Conservation (phyloP, 2,797 vertebrate genomes). For the Acanthopagrus latus region DNA sequence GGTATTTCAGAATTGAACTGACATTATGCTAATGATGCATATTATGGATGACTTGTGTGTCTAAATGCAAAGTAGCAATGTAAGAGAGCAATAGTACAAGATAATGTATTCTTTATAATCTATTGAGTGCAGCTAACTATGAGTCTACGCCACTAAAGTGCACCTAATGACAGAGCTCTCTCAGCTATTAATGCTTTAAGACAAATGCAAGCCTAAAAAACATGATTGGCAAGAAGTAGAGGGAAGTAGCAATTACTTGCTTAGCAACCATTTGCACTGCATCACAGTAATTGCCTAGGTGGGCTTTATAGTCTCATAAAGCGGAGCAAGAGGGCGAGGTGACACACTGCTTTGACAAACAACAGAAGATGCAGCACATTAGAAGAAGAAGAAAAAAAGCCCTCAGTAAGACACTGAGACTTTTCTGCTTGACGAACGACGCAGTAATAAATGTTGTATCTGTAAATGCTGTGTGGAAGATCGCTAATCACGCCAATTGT, state of each 20-base stretch:
- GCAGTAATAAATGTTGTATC: neutral
- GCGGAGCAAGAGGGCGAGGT: conserved; percentile 13
- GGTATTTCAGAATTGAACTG: conserved; percentile 9
- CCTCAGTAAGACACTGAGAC: neutral
- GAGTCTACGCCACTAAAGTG: conserved; percentile 42
- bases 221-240: conserved; percentile 31
- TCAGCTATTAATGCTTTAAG: conserved; percentile 36
- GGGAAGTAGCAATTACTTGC: conserved; percentile 39
- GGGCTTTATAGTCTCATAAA: conserved; percentile 41
- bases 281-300: conserved; percentile 31
- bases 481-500: conserved; percentile 17
- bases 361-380: neutral
- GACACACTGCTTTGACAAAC: conserved; percentile 22
- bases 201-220: conserved; percentile 18
- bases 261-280: conserved; percentile 42
- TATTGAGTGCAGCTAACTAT: conserved; percentile 8
- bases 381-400: conserved; percentile 4
- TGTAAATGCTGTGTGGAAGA: conserved; percentile 2
- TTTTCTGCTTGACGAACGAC: neutral
- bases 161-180: conserved; percentile 42
- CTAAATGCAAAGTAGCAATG: conserved; percentile 25
- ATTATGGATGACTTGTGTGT: conserved; percentile 16
- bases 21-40: conserved; percentile 18
- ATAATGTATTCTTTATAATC: conserved; percentile 16
- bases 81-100: conserved; percentile 10